phyloP scores from a whole-genome alignment of 2,888 invertebrate genomes.

The Barypeithes pellucidus region DNA sequence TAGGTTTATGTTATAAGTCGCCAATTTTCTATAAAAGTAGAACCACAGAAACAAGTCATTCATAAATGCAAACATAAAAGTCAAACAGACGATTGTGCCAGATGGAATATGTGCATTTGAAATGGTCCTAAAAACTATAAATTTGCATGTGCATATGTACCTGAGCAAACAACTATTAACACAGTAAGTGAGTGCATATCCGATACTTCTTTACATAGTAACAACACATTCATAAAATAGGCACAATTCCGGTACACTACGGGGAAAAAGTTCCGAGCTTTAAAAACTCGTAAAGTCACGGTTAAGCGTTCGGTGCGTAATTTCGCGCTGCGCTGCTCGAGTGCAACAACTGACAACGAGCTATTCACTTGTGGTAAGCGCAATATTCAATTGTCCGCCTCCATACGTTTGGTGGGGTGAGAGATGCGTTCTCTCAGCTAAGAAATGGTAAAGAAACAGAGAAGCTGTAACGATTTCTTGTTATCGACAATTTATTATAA shows the following conservation, averaged over 20 bases:
- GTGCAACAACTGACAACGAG: conserved; percentile 44
- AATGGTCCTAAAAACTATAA: conserved; percentile 20
- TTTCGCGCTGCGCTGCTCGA: conserved; percentile 34
- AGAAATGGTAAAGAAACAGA: conserved; percentile 21
- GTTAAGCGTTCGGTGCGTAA: conserved; percentile 35
- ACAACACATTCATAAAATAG: conserved; percentile 42
- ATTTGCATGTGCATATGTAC: conserved; percentile 37
- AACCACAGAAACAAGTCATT: conserved; percentile 26
- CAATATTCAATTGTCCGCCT: conserved; percentile 45
- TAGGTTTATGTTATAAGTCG: not conserved
- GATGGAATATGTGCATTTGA: conserved; percentile 29
- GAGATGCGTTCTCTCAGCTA: conserved; percentile 31
- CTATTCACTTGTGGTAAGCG: conserved; percentile 30
- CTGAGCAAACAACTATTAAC: conserved; percentile 41
- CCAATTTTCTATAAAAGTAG: not conserved
- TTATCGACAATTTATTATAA: conserved; percentile 12
- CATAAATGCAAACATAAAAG: conserved; percentile 29
- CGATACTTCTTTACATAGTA: conserved; percentile 47
- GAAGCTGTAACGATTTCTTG: conserved; percentile 18
- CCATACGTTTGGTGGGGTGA: conserved; percentile 23
- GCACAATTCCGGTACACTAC: conserved; percentile 42
- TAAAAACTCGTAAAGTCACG: conserved; percentile 31
- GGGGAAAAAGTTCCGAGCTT: conserved; percentile 31
- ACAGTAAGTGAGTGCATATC: conserved; percentile 40
- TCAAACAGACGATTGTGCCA: conserved; percentile 27